phyloP scores from a whole-genome alignment of 2,113 vertebrate species.

The Orthonyx spaldingii region DNA sequence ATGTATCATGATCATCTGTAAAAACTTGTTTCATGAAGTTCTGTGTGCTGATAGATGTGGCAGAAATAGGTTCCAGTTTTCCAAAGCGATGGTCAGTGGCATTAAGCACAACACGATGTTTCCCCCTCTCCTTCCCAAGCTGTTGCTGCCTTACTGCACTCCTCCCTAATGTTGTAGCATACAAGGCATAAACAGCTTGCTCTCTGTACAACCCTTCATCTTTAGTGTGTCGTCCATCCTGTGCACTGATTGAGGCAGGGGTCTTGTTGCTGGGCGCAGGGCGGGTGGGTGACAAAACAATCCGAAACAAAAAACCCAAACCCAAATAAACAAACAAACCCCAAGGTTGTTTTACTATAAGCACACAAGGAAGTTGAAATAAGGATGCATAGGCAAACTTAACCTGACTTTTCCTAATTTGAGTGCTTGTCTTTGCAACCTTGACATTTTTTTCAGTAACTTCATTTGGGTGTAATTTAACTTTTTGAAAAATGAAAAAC shows the following conservation, averaged over 20 bases:
- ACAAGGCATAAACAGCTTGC: not conserved
- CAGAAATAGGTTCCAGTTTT: not conserved
- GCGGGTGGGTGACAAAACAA: not conserved
- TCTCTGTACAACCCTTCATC: not conserved
- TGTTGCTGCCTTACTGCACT: not conserved
- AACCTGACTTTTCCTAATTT: constrained; percentile 2
- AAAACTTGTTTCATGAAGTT: not conserved
- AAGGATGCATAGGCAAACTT: constrained; percentile 58
- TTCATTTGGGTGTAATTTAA: constrained; percentile 18
- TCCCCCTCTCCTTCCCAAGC: not conserved
- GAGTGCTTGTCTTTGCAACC: constrained; percentile 62
- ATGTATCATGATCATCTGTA: not conserved
- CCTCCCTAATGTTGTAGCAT: not conserved
- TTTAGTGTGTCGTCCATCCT: constrained; percentile 46
- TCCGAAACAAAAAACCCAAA: not conserved
- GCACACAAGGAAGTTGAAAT: not conserved
- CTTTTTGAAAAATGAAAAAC: not conserved
- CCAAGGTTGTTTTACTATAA: not conserved
- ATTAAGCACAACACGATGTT: not conserved
- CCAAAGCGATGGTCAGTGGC: not conserved
- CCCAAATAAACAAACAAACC: not conserved
- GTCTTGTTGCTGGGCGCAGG: not conserved
- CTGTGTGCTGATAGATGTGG: not conserved
- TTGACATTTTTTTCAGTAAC: not conserved
- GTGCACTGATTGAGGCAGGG: constrained; percentile 66